Base-by-base conservation (phyloP, 1,140 invertebrate species). In the Gonatopus flavifemur region DNA sequence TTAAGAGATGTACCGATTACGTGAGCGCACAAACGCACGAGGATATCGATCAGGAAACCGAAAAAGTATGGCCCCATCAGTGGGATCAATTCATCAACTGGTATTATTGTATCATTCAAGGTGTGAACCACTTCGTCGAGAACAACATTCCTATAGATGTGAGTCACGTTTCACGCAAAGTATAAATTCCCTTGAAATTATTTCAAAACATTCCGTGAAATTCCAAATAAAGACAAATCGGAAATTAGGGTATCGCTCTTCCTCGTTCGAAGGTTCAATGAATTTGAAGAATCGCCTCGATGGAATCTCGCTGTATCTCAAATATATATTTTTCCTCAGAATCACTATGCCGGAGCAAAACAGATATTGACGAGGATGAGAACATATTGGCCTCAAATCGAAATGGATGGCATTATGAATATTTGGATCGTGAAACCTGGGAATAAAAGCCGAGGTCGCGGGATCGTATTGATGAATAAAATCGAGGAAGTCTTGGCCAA, bases 401-500 rank as follows among this genome's bases (percentile, higher is more conserved):
- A 88, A 1, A 83, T 91, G 51, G 94, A 95, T 70, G 93, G 93
- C 1, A 79, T 84, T 31, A 82, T 86, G 46, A 96, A 96, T 73
- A 85, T 96, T 42, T 98, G 94, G 94, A 97, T 98, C 57, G 83
- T 96, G 19, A 98, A 98, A 73, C 95, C 95, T 0, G 93, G 93
- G 10, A 94, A 94, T 41, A 91, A 93, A 72, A 96, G 93, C 53
- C 82, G 94, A 3, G 94, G 95, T 0, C 82, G 91, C 60, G 94
- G 94, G 33, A 96, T 97, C 48, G 84, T 88, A 13, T 80, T 96
- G 19, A 86, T 93, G 81, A 90, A 94, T 69, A 88, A 87, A 66
- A 79, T 96, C 9, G 90, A 93, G 53, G 89, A 92, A 60, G 94
- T 97, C 30, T 74, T 93, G 53, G 85, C 85, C 35, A 86, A 84